phyloP scores from a whole-genome alignment of 2,888 invertebrate species.

The Ernsta delagoae region DNA sequence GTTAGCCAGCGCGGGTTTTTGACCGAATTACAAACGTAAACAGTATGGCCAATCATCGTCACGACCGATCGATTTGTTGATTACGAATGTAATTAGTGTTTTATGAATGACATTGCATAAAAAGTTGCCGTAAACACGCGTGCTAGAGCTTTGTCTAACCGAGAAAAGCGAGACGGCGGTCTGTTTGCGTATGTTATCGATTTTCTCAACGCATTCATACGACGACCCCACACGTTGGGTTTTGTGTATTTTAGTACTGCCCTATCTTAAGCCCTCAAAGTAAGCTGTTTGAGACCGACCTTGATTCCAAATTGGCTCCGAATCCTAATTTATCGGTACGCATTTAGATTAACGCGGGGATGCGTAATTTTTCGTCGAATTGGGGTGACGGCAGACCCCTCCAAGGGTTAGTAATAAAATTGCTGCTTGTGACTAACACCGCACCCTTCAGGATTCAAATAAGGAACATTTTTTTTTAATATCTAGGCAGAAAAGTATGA shows the following conservation, averaged over 20 bases:
- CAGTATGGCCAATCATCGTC: constrained; percentile 60
- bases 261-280: constrained; percentile 23
- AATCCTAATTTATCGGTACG: constrained; percentile 22
- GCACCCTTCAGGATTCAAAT: constrained; percentile 40
- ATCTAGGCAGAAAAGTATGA: neutral
- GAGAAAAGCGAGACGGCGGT: constrained; percentile 37
- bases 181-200: constrained; percentile 39
- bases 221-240: constrained; percentile 46
- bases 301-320: constrained; percentile 25
- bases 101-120: constrained; percentile 74
- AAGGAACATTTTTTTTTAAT: constrained; percentile 16
- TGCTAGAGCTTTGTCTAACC: constrained; percentile 42
- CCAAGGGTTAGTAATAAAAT: constrained; percentile 48
- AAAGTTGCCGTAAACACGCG: constrained; percentile 51
- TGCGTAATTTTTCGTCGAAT: constrained; percentile 54
- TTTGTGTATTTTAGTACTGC: constrained; percentile 35
- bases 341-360: constrained; percentile 36
- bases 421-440: constrained; percentile 51
- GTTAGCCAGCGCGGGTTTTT: constrained; percentile 54
- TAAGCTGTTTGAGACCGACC: constrained; percentile 21
- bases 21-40: constrained; percentile 68
- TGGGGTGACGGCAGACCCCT: constrained; percentile 60
- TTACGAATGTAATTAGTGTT: constrained; percentile 67
- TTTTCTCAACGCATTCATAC: constrained; percentile 36
- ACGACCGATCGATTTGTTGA: constrained; percentile 74